phyloP scores from a whole-genome alignment of 2,797 vertebrate species.

The Dermochelys coriacea region DNA sequence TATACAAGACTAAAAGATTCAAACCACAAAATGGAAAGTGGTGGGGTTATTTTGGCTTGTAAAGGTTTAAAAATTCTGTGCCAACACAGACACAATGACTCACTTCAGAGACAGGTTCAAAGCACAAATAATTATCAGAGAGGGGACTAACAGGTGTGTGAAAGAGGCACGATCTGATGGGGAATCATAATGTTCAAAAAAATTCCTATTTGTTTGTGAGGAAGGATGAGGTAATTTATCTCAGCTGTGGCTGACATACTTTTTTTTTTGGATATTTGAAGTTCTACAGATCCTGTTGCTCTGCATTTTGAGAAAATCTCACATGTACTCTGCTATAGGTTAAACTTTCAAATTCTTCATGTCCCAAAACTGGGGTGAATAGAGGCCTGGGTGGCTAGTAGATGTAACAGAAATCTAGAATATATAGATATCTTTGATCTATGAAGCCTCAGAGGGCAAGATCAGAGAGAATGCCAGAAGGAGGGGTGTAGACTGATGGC shows the following conservation, averaged over 20 bases:
- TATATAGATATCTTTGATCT: neutral
- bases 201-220: neutral
- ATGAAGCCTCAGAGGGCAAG: neutral
- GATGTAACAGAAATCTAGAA: neutral
- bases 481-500: neutral
- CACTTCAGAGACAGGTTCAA: neutral
- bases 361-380: neutral
- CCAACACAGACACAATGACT: neutral
- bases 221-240: neutral
- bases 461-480: neutral
- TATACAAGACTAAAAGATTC: neutral
- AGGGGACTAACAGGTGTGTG: neutral
- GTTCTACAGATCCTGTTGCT: neutral
- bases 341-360: conserved; percentile 17
- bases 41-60: neutral
- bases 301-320: neutral
- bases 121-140: neutral
- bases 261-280: neutral
- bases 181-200: neutral
- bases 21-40: neutral
- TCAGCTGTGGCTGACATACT: neutral
- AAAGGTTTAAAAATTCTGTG: neutral
- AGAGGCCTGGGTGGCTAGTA: neutral
- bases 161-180: neutral
- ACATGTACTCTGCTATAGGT: neutral